phyloP scores from a whole-genome alignment of 2,888 invertebrate genomes.

The Chirona hameri region DNA sequence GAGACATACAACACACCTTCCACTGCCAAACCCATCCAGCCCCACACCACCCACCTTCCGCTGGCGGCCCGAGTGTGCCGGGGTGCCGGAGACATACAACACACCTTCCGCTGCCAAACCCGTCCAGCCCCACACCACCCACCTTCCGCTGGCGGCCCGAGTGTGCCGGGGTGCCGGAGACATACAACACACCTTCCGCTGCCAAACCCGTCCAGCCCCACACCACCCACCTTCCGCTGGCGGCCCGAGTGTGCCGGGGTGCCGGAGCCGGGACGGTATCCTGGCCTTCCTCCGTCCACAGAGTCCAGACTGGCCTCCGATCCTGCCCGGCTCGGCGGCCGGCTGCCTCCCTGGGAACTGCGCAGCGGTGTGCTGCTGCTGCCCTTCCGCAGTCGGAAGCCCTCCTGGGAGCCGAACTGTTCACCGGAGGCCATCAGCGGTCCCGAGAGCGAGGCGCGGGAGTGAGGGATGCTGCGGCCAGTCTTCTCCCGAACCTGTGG shows the following conservation, averaged over 20 bases:
- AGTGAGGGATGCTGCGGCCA: constrained; percentile 83
- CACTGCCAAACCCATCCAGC: too few relatives aligned
- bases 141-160: not conserved
- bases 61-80: not conserved
- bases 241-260: not conserved
- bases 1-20: too few relatives aligned
- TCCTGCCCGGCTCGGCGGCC: constrained; percentile 89
- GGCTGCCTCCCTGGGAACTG: constrained; percentile 68
- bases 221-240: not conserved
- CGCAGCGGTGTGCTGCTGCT: constrained; percentile 56
- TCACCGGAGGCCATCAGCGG: constrained; percentile 84
- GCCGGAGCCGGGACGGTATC: not conserved
- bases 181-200: too few relatives aligned
- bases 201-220: not conserved
- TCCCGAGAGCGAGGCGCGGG: constrained; percentile 68
- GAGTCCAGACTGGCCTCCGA: constrained; percentile 80
- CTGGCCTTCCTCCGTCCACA: constrained; percentile 39
- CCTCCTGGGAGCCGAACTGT: constrained; percentile 53
- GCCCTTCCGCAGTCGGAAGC: constrained; percentile 4
- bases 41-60: too few relatives aligned
- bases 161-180: not conserved
- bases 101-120: too few relatives aligned
- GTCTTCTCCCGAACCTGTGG: constrained; percentile 86
- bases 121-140: too few relatives aligned
- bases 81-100: too few relatives aligned